phyloP scores from a whole-genome alignment of 2,888 invertebrate genomes.

The Hydriomena furcata region DNA sequence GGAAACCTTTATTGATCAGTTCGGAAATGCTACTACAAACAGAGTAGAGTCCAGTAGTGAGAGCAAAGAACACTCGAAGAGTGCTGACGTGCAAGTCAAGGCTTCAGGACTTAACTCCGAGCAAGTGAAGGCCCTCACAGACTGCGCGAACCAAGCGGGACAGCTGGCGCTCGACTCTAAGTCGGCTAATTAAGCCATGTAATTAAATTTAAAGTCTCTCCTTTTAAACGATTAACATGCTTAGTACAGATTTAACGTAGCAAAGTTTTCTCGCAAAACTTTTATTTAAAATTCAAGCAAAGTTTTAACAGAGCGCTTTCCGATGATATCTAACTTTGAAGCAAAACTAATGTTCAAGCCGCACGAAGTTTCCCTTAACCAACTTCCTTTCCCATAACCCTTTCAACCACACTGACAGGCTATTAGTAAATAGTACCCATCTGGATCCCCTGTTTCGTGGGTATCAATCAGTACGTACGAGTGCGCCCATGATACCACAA shows the following conservation, averaged over 20 bases:
- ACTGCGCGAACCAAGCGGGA: conserved; percentile 77
- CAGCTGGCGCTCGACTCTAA: conserved; percentile 78
- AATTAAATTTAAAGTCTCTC: conserved; percentile 45
- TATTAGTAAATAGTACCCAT: too few species aligned
- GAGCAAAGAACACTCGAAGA: conserved; percentile 76
- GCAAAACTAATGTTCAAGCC: conserved; percentile 44
- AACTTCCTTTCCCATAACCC: conserved; percentile 30
- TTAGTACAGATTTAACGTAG: conserved; percentile 15
- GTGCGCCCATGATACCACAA: too few species aligned
- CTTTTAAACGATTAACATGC: conserved; percentile 35
- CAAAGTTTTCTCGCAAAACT: conserved; percentile 24
- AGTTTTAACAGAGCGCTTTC: conserved; percentile 7
- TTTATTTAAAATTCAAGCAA: conserved; percentile 10
- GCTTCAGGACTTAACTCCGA: conserved; percentile 73
- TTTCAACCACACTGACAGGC: conserved; percentile 19
- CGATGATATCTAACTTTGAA: conserved; percentile 25
- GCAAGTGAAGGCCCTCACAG: conserved; percentile 76
- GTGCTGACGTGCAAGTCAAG: conserved; percentile 77
- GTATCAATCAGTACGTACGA: too few species aligned
- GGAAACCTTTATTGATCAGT: conserved; percentile 73
- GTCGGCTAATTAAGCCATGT: conserved; percentile 72
- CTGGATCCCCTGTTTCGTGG: too few species aligned
- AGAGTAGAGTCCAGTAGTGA: conserved; percentile 76
- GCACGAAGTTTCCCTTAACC: conserved; percentile 39
- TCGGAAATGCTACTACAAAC: conserved; percentile 74